phyloP scores from a whole-genome alignment of 1,140 invertebrate species.

The Drosophila persimilis region DNA sequence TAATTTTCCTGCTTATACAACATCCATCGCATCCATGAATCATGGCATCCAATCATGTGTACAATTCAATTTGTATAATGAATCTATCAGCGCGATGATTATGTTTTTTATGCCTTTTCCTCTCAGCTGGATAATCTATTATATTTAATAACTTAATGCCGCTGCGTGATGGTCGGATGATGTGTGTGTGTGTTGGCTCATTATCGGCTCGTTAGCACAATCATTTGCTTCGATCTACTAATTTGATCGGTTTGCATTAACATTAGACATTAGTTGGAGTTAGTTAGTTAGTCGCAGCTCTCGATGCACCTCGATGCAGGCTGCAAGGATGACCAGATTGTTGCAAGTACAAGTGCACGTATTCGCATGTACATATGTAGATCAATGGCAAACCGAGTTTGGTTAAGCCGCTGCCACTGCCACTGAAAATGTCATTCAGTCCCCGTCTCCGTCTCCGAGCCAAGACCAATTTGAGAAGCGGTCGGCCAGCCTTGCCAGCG shows the following conservation, averaged over 20 bases:
- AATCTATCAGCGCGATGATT: conserved; percentile 32
- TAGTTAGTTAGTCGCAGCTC: conserved; percentile 25
- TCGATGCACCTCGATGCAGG: conserved; percentile 25
- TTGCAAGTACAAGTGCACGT: conserved; percentile 66
- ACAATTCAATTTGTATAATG: conserved; percentile 46
- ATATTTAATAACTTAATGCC: conserved; percentile 56
- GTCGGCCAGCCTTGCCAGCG: conserved; percentile 15
- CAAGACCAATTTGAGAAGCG: conserved; percentile 61
- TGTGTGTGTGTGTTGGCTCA: conserved; percentile 42
- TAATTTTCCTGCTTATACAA: conserved; percentile 22
- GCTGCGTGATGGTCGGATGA: conserved; percentile 1
- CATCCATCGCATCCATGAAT: conserved; percentile 11
- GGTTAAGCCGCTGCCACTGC: conserved; percentile 55
- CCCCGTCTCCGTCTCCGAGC: conserved; percentile 9
- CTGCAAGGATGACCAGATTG: conserved; percentile 76
- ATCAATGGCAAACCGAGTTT: conserved; percentile 81
- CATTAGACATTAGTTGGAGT: conserved; percentile 4
- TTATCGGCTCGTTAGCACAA: conserved; percentile 54
- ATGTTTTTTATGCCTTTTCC: conserved; percentile 33
- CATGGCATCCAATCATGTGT: conserved; percentile 16
- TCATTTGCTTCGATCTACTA: conserved; percentile 47
- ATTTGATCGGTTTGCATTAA: conserved; percentile 38
- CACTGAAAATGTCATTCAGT: conserved; percentile 65
- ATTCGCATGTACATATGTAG: conserved; percentile 50
- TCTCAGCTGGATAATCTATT: conserved; percentile 11